Evolutionary conservation across 1,140 invertebrate species (phyloP), one percentile per base, ranked within the genome.

Genomic region (Polypedilum pembai): DNA sequence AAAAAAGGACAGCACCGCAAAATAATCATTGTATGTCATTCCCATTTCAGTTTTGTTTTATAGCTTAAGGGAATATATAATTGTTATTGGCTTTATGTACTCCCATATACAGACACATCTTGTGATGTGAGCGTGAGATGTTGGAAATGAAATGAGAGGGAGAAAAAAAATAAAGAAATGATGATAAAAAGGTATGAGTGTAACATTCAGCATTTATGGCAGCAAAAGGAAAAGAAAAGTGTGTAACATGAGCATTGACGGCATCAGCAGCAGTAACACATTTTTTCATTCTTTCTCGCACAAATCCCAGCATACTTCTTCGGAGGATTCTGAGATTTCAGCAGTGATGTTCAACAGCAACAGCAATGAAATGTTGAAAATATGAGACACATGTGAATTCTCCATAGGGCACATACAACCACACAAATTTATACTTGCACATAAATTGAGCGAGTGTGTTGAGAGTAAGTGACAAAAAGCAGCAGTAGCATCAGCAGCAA

Each of bases 371-470:
- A 69, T 18, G 17, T 18, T 69, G 65, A 69, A 69, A 18, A 20
- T 69, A 69, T 69, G 65, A 69, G 65, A 69, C 65, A 69, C 17
- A 69, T 69, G 65, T 69, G 65, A 69, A 18, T 69, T 69, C 65
- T 69, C 65, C 20, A 69, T n/a, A 56, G 65, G 18, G 17, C 65
- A 69, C 20, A 69, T 69, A 18, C 65, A 33, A 33, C 24, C 24
- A 69, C 8, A 69, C 65, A 69, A n/a, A 56, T 56, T 56, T 56
- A 56, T 56, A 56, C 10, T n/a, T 56, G 15, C 15, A 56, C n/a
- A n/a, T 56, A n/a, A n/a, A 56, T 56, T 15, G 45, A 56, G n/a
- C n/a, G 45, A 12, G 45, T 56, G 10, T n/a, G 12, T 56, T 56
- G 45, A 56, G 45, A 56, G 45, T 56, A 12, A 33, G 24, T 15